Base-by-base conservation (phyloP, 2,888 invertebrate species). In the Scrobipalpa costella region DNA sequence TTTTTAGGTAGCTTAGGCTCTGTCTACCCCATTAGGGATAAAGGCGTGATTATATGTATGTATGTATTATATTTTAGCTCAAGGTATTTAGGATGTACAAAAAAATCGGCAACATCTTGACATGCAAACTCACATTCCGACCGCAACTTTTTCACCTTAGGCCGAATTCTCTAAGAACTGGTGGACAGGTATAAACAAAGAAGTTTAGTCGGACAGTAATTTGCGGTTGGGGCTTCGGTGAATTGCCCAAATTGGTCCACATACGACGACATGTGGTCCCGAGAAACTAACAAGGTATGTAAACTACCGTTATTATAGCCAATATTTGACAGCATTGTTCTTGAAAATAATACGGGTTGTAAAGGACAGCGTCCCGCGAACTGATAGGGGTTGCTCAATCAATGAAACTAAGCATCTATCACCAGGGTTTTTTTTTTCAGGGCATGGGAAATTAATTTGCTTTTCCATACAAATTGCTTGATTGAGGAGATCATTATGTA, bases 231-330 rank as follows among this genome's bases (percentile, higher is more conserved):
- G 47, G 38, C 50, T 61, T 61, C 52, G 52, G 8, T 9, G 52
- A 61, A 61, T 38, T 21, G 8, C 52, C 21, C 50, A 52, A 52
- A n/a, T 59, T 21, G 15, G 13, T 11, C 27, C 15, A n/a, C 19
- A 27, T 44, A 44, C 21, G 44, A 19, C 62, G 49, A 63, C 50
- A 63, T 66, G 58, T 49, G 55, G 50, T 21, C 49, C 2, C 19
- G 27, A 52, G 63, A 61, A 63, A 66, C 64, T 66, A 63, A 67
- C 69, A 67, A 71, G 67, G 75, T 75, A 52, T 19, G 50, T 52
- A 52, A 52, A 52, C 50, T 21, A 19, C 49, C 49, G 17, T 9
- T 27, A 21, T 52, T 52, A 21, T 52, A 13, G 9, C 11, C 21
- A 21, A 21, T 21, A 27, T 21, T 52, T 21, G 21, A 44, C 44